phyloP scores from a whole-genome alignment of 2,888 invertebrate genomes.

The Yponomeuta evonymella region DNA sequence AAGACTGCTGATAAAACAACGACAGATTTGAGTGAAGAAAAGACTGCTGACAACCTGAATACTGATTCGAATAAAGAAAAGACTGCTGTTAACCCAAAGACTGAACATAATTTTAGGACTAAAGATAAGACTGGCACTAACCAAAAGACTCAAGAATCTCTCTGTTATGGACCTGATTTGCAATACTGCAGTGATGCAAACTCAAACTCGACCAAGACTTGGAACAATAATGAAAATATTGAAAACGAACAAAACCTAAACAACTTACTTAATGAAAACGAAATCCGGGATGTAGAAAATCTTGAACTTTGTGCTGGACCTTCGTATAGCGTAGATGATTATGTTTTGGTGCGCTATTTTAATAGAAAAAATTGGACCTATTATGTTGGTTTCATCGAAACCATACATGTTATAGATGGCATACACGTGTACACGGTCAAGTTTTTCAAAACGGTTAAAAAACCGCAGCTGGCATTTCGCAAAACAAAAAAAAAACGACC shows the following conservation, averaged over 20 bases:
- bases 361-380: constrained; percentile 6
- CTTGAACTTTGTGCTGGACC: constrained; percentile 9
- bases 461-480: neutral
- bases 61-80: too few relatives aligned
- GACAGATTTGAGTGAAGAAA: too few relatives aligned
- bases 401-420: neutral
- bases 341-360: neutral
- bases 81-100: too few relatives aligned
- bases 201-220: constrained; percentile 9
- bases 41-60: too few relatives aligned
- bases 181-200: constrained; percentile 6
- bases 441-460: neutral
- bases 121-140: neutral
- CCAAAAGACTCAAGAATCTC: constrained; percentile 9
- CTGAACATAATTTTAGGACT: neutral
- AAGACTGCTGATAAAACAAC: neutral
- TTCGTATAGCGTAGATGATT: constrained; percentile 8
- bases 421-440: neutral
- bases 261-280: constrained; percentile 5
- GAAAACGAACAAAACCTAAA: constrained; percentile 6
- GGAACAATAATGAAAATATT: constrained; percentile 8
- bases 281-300: constrained; percentile 10
- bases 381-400: constrained; percentile 6
- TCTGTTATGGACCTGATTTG: constrained; percentile 10
- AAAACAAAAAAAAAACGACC: neutral